Conservation (phyloP, 2,797 vertebrate genomes). For the Premnoplex brunnescens region DNA sequence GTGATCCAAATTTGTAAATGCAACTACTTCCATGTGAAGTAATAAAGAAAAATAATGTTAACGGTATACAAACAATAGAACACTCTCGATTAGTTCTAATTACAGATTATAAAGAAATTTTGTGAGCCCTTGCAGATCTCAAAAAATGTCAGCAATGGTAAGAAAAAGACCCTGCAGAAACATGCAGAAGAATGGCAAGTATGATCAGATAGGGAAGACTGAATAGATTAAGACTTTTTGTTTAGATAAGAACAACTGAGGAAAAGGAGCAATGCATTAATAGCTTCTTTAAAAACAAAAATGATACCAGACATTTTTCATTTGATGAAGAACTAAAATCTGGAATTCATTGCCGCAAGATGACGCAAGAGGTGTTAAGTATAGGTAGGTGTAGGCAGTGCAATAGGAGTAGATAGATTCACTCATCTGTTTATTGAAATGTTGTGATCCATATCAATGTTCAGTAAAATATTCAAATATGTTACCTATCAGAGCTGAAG, state of each 20-base stretch:
- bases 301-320: rapidly evolving
- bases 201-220: neutral
- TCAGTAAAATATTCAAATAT: neutral
- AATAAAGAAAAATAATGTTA: neutral
- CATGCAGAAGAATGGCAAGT: neutral
- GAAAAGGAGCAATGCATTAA: neutral
- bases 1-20: neutral
- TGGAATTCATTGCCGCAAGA: neutral
- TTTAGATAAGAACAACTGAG: neutral
- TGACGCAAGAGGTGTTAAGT: neutral
- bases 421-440: neutral
- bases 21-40: neutral
- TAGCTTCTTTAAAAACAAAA: neutral
- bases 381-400: rapidly evolving
- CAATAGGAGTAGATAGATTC: neutral
- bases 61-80: neutral
- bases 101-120: neutral
- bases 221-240: neutral
- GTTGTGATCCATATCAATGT: neutral
- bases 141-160: neutral
- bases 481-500: neutral
- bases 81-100: neutral
- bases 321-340: neutral
- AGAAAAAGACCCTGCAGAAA: neutral
- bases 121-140: neutral